Evolutionary conservation across 2,888 invertebrate species (phyloP), one percentile per base, ranked within the genome.

Genomic region (Phengaris arion): DNA sequence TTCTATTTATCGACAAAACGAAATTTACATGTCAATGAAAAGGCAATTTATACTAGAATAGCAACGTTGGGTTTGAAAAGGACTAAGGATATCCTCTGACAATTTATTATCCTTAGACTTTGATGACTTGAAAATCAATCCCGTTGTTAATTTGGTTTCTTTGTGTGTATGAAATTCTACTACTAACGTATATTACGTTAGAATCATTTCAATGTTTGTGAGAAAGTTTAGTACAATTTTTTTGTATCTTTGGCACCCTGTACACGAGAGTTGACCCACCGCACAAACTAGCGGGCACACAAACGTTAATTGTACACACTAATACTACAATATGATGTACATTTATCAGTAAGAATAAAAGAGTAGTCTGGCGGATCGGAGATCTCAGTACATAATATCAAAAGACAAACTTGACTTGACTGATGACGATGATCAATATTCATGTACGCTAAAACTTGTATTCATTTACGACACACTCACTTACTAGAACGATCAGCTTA

Each of bases 381-480:
- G 22, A 22, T 22, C 22, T 22, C 22, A 22, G 22, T n/a, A n/a
- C n/a, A n/a, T 35, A 35, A 35, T 35, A 35, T 35, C 35, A 35
- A 35, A 35, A 35, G 35, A 35, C 35, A 35, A 35, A 35, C 35
- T 35, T 4, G 35, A 35, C 35, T 35, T 35, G 35, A 7, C 7
- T n/a, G 68, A 8, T 69, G 46, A 48, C 48, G 46, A 48, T 69
- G 48, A n/a, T 46, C 48, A 8, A 6, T 68, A 69, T 48, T 69
- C 5, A 22, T 59, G 10, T 2, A 59, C 46, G n/a, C 69, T 9
- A 69, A 52, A 52, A 35, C 52, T 35, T 35, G 51, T 72, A 52
- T 72, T 72, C 13, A 54, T 72, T 72, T 72, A 72, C 72, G 72
- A 72, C 22, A 72, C 54, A 72, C 22, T 69, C 45, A 64, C 45